Evolutionary conservation across 2,113 vertebrate genomes (phyloP), one percentile per base, ranked within the genome.

Genomic region (Beaufortia kweichowensis): DNA sequence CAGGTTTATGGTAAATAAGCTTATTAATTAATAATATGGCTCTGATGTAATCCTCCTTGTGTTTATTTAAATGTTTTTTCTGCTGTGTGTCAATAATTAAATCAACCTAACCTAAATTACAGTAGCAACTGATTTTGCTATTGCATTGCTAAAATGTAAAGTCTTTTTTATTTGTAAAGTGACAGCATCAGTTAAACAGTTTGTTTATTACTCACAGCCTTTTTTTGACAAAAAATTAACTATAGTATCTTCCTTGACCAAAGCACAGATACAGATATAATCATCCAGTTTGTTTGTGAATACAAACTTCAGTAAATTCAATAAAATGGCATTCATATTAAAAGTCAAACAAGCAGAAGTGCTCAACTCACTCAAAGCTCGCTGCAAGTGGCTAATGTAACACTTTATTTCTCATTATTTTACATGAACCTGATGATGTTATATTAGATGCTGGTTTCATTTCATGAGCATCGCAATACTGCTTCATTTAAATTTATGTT

Each of bases 321-420:
- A 29, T 68, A 6, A 68, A 68, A 53, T 50, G 26, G 2, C 4
- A 31, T 50, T 50, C 46, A 28, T 24, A 46, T 28, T 10, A 12
- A 31, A 50, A 50, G 24, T 3, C 65, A 50, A 50, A n/a, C 43
- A 67, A 50, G 19, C 26, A 33, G 4, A 55, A 21, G 2, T 53
- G 24, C n/a, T 21, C n/a, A 53, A 69, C 19, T 28, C 6, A 2
- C 66, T 69, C 29, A 35, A 55, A 55, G 46, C 5, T 69, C 48
- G 48, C 66, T 69, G 66, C 66, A 69, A 55, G 66, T 35, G 23
- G 29, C 66, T 69, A 33, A 1, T 69, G 6, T 33, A 53, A 35
- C 12, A 35, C 35, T 69, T 48, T 29, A 28, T 31, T 33, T 55
- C 29, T 69, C 48, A 35, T 55, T 55, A 53, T 19, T 29, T 50